Evolutionary conservation across 1,140 invertebrate genomes (phyloP), one percentile per base, ranked within the genome.

Genomic region (Drosophila prosaltans): DNA sequence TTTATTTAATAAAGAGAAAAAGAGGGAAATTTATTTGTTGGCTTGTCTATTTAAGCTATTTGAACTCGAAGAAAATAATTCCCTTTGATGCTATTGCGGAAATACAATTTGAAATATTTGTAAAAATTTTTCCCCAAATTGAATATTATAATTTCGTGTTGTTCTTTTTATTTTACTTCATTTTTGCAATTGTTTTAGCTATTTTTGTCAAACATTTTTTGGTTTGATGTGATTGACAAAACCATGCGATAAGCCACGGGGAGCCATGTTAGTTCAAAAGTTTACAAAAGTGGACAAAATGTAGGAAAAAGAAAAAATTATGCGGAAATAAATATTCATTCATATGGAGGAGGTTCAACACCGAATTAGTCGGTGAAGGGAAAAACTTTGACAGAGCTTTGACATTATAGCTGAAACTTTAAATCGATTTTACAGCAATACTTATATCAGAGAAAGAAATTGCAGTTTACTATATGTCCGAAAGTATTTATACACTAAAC

Each of bases 251-350:
- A 43, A 69, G 67, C 79, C 59, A 65, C 40, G 79, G 82, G 82
- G 64, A 55, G 69, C 70, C 79, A 64, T 68, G 62, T 45, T 59
- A 78, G 67, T 70, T 78, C 79, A 26, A 51, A 51, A 26, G 21
- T 78, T 82, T 26, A 57, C 61, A 57, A 64, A 71, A 68, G 60
- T 36, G 32, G 32, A 36, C 32, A 36, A 36, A 36, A 36, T 36
- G 32, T 36, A 36, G 32, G 28, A 30, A 7, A 36, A 36, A 36
- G 28, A 69, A 78, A 80, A 83, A 48, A 51, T 51, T 83, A 80
- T 84, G 72, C 78, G 84, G 74, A 89, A 81, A 88, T 89, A 73
- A 78, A 78, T 80, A 69, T 65, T 83, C 69, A 73, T 79, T 86
- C 72, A 80, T 55, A 83, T 70, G 32, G 63, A 65, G 78, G 61